phyloP scores from a whole-genome alignment of 2,888 invertebrate species.

The Eristalis tenax region DNA sequence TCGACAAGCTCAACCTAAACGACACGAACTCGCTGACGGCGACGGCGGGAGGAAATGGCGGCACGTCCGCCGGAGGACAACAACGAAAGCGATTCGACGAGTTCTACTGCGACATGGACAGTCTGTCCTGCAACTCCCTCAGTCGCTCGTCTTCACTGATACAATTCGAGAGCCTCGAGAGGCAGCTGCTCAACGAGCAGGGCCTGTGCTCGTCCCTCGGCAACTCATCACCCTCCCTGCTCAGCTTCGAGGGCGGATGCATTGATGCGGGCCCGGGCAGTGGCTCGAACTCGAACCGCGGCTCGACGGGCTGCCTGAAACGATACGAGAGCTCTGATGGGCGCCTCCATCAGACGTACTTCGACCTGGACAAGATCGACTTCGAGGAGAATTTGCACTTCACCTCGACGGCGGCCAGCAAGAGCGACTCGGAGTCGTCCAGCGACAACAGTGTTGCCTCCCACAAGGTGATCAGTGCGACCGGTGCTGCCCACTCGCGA shows the following conservation, averaged over 20 bases:
- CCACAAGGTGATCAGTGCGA: conserved; percentile 59
- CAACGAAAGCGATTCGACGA: conserved; percentile 79
- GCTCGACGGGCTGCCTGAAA: conserved; percentile 78
- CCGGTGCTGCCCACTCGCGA: conserved; percentile 30
- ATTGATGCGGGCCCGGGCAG: conserved; percentile 70
- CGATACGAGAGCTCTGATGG: conserved; percentile 79
- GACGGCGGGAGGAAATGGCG: conserved; percentile 16
- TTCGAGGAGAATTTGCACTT: conserved; percentile 76
- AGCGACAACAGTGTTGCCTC: conserved; percentile 73
- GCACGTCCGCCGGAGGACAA: conserved; percentile 22
- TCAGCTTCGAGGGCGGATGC: conserved; percentile 76
- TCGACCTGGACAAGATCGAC: conserved; percentile 79
- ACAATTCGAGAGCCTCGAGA: conserved; percentile 92
- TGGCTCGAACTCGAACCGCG: conserved; percentile 76
- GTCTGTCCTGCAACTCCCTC: conserved; percentile 83
- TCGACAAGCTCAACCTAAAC: conserved; percentile 57
- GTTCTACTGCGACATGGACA: conserved; percentile 81
- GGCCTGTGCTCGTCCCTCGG: conserved; percentile 78
- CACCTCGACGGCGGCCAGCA: conserved; percentile 49
- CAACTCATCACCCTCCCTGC: conserved; percentile 80
- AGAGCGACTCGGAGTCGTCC: conserved; percentile 55
- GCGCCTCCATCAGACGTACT: conserved; percentile 80
- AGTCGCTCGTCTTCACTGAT: conserved; percentile 91
- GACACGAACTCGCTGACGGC: conserved; percentile 53
- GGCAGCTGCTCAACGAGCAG: conserved; percentile 83